These are phyloP conservation scores for Pterostichus madidus DNA, from an alignment of 2,888 invertebrate genomes.

Conservation along the genomic window DNA sequence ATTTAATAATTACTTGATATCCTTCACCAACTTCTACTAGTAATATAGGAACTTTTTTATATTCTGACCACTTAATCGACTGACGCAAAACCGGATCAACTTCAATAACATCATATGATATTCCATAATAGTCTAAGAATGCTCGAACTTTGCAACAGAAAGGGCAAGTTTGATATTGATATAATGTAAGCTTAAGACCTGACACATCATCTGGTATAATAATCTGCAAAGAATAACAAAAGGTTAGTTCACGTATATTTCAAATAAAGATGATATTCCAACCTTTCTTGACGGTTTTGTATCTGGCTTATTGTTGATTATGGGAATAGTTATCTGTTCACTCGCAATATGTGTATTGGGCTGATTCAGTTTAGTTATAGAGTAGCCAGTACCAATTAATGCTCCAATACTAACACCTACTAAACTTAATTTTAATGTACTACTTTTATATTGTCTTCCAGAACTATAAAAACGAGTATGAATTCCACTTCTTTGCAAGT, in stretches of 20 bases:
- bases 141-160: slow-evolving; percentile 97
- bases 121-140: slow-evolving; percentile 93
- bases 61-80: slow-evolving; percentile 94
- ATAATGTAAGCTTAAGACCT: slow-evolving; percentile 90
- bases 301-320: slow-evolving; percentile 74
- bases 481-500: slow-evolving; percentile 10
- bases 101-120: slow-evolving; percentile 97
- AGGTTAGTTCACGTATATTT: neutral
- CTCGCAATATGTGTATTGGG: slow-evolving; percentile 76
- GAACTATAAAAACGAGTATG: slow-evolving; percentile 29
- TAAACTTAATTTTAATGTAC: slow-evolving; percentile 73
- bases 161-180: slow-evolving; percentile 98
- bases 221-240: slow-evolving; percentile 78
- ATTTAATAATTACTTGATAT: slow-evolving; percentile 80
- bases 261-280: slow-evolving; percentile 67
- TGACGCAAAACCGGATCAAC: slow-evolving; percentile 96
- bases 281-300: slow-evolving; percentile 78
- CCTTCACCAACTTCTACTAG: slow-evolving; percentile 86
- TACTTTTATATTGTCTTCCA: slow-evolving; percentile 39
- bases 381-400: slow-evolving; percentile 78
- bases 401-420: slow-evolving; percentile 76
- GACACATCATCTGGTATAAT: slow-evolving; percentile 82
- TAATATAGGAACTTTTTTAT: slow-evolving; percentile 97
- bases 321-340: slow-evolving; percentile 75
- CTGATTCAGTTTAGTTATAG: slow-evolving; percentile 76